Percentiles rank a stretch among this genome's conserved stretches.
Conservation (phyloP, 2,797 vertebrate species). For the Brotogeris chrysoptera region DNA sequence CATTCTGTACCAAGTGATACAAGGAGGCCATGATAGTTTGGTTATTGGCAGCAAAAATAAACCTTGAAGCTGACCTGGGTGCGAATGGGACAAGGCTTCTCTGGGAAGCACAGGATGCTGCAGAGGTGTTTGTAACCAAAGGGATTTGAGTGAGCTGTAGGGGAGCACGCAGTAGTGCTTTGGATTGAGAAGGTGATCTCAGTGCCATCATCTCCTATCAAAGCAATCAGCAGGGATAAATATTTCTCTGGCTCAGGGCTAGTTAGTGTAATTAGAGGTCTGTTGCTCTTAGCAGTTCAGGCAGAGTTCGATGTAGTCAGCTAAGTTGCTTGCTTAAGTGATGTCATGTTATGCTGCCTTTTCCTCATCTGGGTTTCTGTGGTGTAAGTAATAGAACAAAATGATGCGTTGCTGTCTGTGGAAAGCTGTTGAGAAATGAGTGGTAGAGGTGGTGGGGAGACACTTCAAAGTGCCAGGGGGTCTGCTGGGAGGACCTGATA, state of each 20-base stretch:
- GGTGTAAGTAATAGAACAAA: neutral
- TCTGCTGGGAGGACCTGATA: neutral
- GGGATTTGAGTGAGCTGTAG: neutral
- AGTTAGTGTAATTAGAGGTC: constrained; percentile 29
- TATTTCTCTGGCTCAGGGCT: neutral
- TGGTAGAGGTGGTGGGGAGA: neutral
- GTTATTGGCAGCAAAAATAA: neutral
- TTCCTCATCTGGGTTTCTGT: neutral
- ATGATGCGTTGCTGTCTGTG: neutral
- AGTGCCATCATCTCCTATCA: neutral
- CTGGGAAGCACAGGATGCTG: neutral
- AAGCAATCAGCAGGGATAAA: constrained; percentile 6
- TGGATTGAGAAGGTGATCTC: neutral
- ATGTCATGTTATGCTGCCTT: neutral
- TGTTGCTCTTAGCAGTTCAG: neutral
- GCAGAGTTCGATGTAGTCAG: neutral
- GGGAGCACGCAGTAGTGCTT: neutral
- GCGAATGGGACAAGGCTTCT: accelerated
- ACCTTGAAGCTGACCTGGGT: neutral
- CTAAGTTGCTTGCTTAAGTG: neutral
- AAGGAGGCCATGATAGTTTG: accelerated
- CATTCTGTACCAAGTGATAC: neutral
- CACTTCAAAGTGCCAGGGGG: neutral
- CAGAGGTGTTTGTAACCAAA: neutral
- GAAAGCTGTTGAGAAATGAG: neutral